phyloP scores from a whole-genome alignment of 2,888 invertebrate species.

The Conomelus anceps region DNA sequence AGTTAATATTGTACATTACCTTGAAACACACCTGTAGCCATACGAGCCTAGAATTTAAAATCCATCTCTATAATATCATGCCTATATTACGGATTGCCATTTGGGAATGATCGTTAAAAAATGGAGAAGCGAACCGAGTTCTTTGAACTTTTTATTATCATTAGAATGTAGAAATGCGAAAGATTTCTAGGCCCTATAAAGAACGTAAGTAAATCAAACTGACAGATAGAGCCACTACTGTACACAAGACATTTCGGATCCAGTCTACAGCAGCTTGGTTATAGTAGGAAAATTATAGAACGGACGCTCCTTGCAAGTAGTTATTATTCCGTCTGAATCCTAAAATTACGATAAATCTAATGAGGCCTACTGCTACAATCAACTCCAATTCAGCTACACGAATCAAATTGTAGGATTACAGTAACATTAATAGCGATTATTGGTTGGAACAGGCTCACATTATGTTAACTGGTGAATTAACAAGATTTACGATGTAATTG shows the following conservation, averaged over 20 bases:
- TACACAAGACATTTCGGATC: background rate
- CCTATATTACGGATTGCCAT: background rate
- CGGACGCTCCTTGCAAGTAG: background rate
- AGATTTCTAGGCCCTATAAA: background rate
- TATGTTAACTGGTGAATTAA: background rate
- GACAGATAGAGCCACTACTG: background rate
- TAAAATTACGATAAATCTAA: background rate
- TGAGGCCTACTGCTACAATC: background rate
- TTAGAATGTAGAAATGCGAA: background rate
- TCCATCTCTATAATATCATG: background rate
- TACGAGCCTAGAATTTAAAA: too few species aligned
- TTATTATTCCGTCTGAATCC: background rate
- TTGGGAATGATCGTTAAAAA: background rate
- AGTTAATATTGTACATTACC: too few species aligned
- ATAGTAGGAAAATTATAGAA: background rate
- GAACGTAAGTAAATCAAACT: background rate
- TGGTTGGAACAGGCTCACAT: background rate
- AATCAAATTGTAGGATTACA: background rate
- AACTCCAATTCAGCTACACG: background rate
- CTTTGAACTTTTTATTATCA: background rate
- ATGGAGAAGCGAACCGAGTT: background rate
- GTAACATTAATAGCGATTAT: background rate
- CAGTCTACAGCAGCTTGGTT: background rate
- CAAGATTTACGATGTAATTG: background rate
- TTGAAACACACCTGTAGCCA: too few species aligned